Conservation (phyloP, 64 coral and sea anemone genomes). For the Orbicella faveolata region DNA sequence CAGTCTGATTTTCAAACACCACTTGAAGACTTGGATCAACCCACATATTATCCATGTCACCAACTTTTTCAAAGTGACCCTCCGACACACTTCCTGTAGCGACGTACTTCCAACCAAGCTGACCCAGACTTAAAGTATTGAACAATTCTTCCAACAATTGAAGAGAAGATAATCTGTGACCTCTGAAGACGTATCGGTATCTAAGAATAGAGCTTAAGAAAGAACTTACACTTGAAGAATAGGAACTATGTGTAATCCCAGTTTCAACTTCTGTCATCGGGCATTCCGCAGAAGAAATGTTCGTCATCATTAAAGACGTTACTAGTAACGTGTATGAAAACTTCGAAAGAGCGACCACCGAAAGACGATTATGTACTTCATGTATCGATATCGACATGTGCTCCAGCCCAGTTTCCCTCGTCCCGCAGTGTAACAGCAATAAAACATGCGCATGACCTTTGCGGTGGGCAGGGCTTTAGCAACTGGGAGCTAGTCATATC, state of each 20-base stretch:
- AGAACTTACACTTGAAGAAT: conserved; percentile 35
- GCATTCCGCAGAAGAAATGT: too few relatives aligned
- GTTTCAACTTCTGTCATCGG: too few relatives aligned
- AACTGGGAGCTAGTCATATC: too few relatives aligned
- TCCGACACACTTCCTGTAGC: conserved; percentile 21
- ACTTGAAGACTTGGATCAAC: conserved; percentile 36
- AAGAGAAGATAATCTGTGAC: conserved; percentile 26
- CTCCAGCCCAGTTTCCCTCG: too few relatives aligned
- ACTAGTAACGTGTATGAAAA: too few relatives aligned
- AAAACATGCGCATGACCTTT: too few relatives aligned
- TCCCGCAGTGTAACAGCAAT: too few relatives aligned
- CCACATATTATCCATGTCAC: conserved; percentile 37
- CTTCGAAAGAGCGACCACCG: too few relatives aligned
- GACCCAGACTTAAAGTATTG: conserved; percentile 6
- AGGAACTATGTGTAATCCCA: not conserved
- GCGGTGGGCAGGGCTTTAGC: too few relatives aligned
- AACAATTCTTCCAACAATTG: conserved; percentile 27
- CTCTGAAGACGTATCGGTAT: conserved; percentile 28
- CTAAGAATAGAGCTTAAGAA: conserved; percentile 42
- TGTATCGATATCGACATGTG: too few relatives aligned
- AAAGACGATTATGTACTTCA: too few relatives aligned
- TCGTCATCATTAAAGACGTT: too few relatives aligned
- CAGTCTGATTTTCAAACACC: conserved; percentile 19
- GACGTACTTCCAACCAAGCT: conserved; percentile 34
- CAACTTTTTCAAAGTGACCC: conserved; percentile 22